Percentiles rank a stretch among this genome's conserved stretches.
Conservation (phyloP, 2,888 invertebrate genomes). For the Itoplectis maculator region DNA sequence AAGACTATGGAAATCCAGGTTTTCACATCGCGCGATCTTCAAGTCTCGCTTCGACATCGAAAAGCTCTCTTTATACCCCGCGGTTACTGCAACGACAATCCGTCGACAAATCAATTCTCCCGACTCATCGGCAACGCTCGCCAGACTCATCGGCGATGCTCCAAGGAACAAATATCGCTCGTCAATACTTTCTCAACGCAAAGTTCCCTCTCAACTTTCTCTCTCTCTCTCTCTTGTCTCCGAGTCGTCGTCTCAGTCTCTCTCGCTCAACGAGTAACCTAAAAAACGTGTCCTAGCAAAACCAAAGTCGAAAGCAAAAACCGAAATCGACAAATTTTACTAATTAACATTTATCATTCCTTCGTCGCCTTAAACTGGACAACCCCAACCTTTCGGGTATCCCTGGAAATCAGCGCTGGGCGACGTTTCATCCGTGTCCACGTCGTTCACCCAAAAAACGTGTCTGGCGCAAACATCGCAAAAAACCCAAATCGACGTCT, state of each 20-base stretch:
- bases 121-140: neutral
- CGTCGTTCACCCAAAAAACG: slow-evolving; percentile 14
- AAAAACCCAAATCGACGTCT: neutral
- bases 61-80: neutral
- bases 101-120: slow-evolving; percentile 12
- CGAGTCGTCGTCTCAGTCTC: neutral
- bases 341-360: neutral
- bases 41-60: neutral
- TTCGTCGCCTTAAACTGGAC: neutral
- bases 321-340: neutral
- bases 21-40: slow-evolving; percentile 42
- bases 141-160: neutral
- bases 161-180: slow-evolving; percentile 8
- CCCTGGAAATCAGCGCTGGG: no score
- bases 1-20: slow-evolving; percentile 68
- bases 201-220: neutral
- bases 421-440: neutral
- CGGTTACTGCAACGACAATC: neutral
- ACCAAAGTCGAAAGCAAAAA: slow-evolving; percentile 2
- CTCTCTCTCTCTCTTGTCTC: neutral
- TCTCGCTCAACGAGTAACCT: slow-evolving; percentile 34
- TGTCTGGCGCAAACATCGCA: neutral
- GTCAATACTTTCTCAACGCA: neutral
- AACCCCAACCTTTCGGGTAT: no score
- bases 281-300: slow-evolving; percentile 32